Evolutionary conservation across 35 echinoderm and acorn worm genomes (phyloP).

Genomic region (Chiridota heheva): DNA sequence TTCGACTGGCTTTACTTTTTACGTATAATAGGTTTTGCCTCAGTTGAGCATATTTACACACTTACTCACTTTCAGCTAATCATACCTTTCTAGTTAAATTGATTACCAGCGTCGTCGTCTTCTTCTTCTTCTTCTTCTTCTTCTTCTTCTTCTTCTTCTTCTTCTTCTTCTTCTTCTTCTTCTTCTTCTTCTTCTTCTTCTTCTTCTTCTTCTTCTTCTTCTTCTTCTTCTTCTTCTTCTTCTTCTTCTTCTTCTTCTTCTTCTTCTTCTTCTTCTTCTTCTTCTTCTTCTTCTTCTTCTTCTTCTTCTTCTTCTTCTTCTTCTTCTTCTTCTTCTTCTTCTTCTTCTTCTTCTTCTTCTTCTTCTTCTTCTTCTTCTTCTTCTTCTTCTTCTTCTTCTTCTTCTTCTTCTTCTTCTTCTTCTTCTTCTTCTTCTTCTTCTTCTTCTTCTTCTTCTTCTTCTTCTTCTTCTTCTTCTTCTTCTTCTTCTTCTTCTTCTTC

Average conservation of each 20-base stretch:
- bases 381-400: background rate
- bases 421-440: background rate
- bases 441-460: background rate
- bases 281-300: background rate
- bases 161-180: background rate
- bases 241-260: background rate
- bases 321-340: background rate
- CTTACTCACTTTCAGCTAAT: too few relatives aligned
- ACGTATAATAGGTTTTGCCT: too few relatives aligned
- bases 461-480: background rate
- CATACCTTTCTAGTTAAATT: too few relatives aligned
- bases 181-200: background rate
- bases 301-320: background rate
- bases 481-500: background rate
- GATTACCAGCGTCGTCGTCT: too few relatives aligned
- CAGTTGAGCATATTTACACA: too few relatives aligned
- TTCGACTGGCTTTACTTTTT: too few relatives aligned
- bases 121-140: background rate
- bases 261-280: background rate
- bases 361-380: background rate
- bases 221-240: background rate
- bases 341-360: background rate
- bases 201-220: background rate
- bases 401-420: background rate
- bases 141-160: background rate